Conservation (phyloP, 2,888 invertebrate genomes). For the Megaustenia siamemsis region DNA sequence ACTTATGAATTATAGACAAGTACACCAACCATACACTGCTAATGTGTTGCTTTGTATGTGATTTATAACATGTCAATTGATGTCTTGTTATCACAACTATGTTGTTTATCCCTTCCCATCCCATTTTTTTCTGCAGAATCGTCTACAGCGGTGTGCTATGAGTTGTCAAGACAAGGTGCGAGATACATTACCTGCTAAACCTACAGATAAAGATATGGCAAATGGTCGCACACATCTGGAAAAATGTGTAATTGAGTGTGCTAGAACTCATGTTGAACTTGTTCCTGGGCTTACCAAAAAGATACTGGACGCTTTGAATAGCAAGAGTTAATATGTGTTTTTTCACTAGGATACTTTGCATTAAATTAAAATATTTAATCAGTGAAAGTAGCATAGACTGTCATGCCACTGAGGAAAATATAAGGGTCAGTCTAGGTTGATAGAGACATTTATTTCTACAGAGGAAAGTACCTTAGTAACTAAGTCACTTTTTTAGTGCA, state of each 20-base stretch:
- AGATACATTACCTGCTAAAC: slow-evolving; percentile 88
- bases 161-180: slow-evolving; percentile 92
- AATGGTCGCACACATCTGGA: slow-evolving; percentile 90
- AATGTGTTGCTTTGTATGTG: too few species aligned
- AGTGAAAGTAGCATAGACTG: not conserved
- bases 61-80: not conserved
- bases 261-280: slow-evolving; percentile 89
- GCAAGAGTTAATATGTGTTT: slow-evolving; percentile 24
- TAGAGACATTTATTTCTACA: too few species aligned
- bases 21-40: too few species aligned
- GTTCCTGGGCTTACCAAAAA: slow-evolving; percentile 85
- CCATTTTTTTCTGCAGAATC: slow-evolving; percentile 86
- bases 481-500: too few species aligned
- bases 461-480: too few species aligned
- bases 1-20: too few species aligned
- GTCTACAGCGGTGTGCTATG: slow-evolving; percentile 93
- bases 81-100: not conserved
- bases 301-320: slow-evolving; percentile 63
- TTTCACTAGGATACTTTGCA: not conserved
- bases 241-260: slow-evolving; percentile 91
- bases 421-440: too few species aligned
- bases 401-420: not conserved
- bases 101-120: too few species aligned
- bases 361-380: slow-evolving; percentile 9
- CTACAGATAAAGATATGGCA: slow-evolving; percentile 86